These are phyloP conservation scores for Penaeus vannamei DNA, from an alignment of 1,140 invertebrate species.

Conservation along the genomic window DNA sequence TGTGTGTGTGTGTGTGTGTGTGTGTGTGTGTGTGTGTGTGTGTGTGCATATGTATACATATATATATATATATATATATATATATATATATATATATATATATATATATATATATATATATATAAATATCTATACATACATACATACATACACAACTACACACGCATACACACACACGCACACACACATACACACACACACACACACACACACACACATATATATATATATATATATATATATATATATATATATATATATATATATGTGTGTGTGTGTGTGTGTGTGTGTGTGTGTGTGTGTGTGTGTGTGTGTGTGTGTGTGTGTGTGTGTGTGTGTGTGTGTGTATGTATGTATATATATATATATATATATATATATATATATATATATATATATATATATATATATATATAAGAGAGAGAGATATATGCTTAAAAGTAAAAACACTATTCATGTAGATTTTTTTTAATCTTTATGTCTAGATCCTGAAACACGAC, in stretches of 20 bases:
- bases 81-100: conserved; percentile 10
- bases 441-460: too few species aligned
- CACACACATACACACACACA: background rate
- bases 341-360: too few species aligned
- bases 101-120: background rate
- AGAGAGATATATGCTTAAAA: too few species aligned
- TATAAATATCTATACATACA: background rate
- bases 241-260: background rate
- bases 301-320: too few species aligned
- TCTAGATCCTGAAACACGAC: too few species aligned
- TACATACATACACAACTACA: background rate
- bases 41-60: background rate
- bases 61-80: background rate
- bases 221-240: background rate
- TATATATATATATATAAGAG: too few species aligned
- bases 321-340: too few species aligned
- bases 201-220: background rate
- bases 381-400: too few species aligned
- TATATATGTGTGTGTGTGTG: background rate
- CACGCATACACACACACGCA: background rate
- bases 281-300: too few species aligned
- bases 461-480: too few species aligned
- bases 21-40: background rate
- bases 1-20: too few species aligned
- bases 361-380: too few species aligned